A percentile compares a stretch with the other conserved stretches of the same genome.
Evolutionary conservation across 2,113 vertebrate species (phyloP).

Genomic region (Cettia cetti): DNA sequence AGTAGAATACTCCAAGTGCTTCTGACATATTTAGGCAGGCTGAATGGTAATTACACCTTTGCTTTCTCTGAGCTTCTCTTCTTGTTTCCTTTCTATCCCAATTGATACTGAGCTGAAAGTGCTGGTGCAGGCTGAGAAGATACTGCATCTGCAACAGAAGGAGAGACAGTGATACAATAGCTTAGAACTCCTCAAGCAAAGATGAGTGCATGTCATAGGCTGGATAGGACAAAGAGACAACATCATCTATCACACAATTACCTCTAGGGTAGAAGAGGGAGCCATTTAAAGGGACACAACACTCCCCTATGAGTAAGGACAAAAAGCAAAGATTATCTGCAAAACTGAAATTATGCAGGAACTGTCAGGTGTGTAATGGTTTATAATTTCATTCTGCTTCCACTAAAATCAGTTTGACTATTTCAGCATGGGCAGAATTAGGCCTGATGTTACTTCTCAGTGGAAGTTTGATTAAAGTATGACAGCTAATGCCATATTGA

Average conservation of each 20-base stretch:
- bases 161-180: not conserved
- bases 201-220: rapidly evolving
- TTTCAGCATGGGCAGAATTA: not conserved
- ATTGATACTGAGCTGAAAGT: not conserved
- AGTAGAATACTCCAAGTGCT: not conserved
- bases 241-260: not conserved
- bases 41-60: not conserved
- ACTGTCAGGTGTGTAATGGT: not conserved
- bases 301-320: not conserved
- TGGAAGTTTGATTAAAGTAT: not conserved
- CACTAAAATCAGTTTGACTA: not conserved
- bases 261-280: not conserved
- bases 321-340: not conserved
- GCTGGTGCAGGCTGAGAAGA: not conserved
- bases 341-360: not conserved
- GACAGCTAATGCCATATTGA: not conserved
- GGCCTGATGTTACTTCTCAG: not conserved
- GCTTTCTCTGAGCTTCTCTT: not conserved
- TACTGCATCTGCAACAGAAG: not conserved
- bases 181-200: not conserved
- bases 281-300: not conserved
- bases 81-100: not conserved
- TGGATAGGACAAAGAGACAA: not conserved
- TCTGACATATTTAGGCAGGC: not conserved
- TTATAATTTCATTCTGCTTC: not conserved